Evolutionary conservation across 2,888 invertebrate genomes (phyloP), one percentile per base, ranked within the genome.

Genomic region (Sesia bembeciformis): DNA sequence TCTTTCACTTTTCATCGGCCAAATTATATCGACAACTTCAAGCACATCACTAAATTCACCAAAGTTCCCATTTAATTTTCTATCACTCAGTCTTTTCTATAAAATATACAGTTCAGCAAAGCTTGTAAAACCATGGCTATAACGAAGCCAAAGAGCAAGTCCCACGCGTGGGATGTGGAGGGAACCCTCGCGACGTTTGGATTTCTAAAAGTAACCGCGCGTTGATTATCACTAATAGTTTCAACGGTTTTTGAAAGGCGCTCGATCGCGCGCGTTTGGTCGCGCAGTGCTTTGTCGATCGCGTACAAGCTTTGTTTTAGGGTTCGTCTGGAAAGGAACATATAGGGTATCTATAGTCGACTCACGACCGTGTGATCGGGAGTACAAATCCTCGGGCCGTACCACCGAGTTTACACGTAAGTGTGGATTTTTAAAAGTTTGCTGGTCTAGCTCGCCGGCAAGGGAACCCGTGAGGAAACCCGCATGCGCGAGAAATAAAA

Each of bases 271-370:
- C 72, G 54, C 0, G 88, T 78, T 56, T 92, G 92, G 0, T 90
- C 89, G n/a, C 90, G 80, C 3, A 92, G 66, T 0, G 90, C 74
- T 0, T 76, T 62, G 63, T 91, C 91, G 5, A 92, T 82, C 39
- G 89, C 81, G 23, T 78, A 76, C 0, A 92, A 73, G 0, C 87
- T 81, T 41, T 86, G 76, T 39, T 90, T 82, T 23, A 92, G 60
- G 3, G 91, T 91, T 2, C 78, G 81, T n/a, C 81, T 78, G 79
- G 5, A 66, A 70, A 57, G 8, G 8, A n/a, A 43, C 5, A n/a
- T 23, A 23, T 2, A 23, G 23, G 23, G 23, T 23, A 2, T 23
- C 1, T 23, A 23, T 23, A 23, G 2, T 7, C 42, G 42, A 42
- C 42, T 42, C 7, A 23, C 23, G 2, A 1, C 23, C 23, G 23